Evolutionary conservation across 1,140 invertebrate genomes (phyloP), one percentile per base, ranked within the genome.

Genomic region (Drosophila melanica): DNA sequence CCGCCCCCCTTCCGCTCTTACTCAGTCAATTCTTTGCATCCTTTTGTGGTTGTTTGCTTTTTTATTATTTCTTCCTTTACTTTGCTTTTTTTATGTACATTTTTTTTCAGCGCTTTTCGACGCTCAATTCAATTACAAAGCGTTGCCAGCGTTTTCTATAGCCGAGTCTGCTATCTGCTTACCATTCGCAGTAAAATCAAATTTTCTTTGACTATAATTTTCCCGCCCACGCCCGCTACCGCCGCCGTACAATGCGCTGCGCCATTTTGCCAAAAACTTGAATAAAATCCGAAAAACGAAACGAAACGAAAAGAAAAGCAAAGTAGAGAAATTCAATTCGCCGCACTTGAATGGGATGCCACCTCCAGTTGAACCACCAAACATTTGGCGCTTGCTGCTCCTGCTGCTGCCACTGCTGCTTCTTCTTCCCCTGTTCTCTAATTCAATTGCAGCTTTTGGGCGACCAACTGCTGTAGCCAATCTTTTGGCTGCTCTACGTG

Each of bases 121-220:
- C 67, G 82, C 81, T 78, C 81, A 86, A 86, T 86, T 86, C 79
- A 86, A 86, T 86, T 86, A 86, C 70, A 81, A 65, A 66, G 35
- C 77, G 57, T 74, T 74, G 66, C 64, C 65, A 69, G 37, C 58
- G 59, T 75, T 27, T 70, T 69, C 39, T 42, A 37, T 50, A 42
- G 65, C 47, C 39, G 10, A 44, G 37, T 54, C 65, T 53, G 63
- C 41, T 65, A 42, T 75, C 41, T 59, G 53, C 41, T 68, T 73
- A 63, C 44, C 53, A 58, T 73, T 67, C 51, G 47, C 64, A 66
- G 67, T 64, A 78, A 84, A 89, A 90, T 89, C 80, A 90, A 80
- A 90, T 58, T 89, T 90, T 80, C 78, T 71, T 90, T 73, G 74
- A 84, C 84, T 82, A 82, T 87, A 79, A 89, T 87, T 87, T 86